Evolutionary conservation across 2,113 vertebrate species (phyloP).

Genomic region (Gavia stellata): DNA sequence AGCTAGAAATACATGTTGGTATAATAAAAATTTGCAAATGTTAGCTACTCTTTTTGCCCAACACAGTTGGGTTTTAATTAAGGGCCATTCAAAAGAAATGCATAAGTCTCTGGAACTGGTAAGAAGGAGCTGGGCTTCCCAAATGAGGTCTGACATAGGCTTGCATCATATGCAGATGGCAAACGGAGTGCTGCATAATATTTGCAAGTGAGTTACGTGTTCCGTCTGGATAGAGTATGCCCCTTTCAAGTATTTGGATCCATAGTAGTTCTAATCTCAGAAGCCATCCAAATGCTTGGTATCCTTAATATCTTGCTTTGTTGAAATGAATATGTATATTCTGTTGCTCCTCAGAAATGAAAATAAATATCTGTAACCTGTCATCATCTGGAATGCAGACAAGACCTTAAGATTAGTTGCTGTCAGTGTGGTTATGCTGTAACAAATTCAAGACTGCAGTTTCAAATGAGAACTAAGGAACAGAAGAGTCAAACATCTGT

Average conservation of each 20-base stretch:
- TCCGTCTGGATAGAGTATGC: not conserved
- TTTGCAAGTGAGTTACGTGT: not conserved
- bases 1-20: not conserved
- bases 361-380: not conserved
- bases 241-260: not conserved
- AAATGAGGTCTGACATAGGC: not conserved
- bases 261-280: not conserved
- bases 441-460: not conserved
- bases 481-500: not conserved
- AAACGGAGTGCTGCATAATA: not conserved
- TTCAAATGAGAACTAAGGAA: not conserved
- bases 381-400: not conserved
- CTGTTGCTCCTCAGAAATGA: not conserved
- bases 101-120: not conserved
- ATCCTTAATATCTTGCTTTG: not conserved
- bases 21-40: not conserved
- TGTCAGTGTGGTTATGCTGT: not conserved
- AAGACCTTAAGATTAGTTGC: not conserved
- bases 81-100: not conserved
- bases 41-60: not conserved
- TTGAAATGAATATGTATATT: not conserved
- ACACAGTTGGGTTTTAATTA: not conserved
- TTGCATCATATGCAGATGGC: not conserved
- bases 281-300: not conserved
- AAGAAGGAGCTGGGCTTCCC: not conserved